Base-by-base conservation (phyloP, 2,797 vertebrate genomes). In the Schizopygopsis pylzovi region DNA sequence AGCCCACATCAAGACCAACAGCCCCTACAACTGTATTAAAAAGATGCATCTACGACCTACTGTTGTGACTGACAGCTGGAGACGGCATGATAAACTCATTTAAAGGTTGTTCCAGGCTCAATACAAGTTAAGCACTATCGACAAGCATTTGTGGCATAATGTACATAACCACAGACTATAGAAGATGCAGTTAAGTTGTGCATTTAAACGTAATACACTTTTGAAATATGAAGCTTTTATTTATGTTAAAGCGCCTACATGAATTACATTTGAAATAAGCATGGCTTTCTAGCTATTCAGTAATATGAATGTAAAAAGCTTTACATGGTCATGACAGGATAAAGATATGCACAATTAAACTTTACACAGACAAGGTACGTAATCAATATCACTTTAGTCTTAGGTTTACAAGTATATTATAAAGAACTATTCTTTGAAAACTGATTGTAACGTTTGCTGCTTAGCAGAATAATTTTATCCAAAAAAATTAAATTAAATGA, bases 41-140 rank as follows among this genome's bases (percentile, higher is more conserved):
- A 45, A 33, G 33, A 33, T 33, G 59, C 59, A 75, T 75, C 22
- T 70, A 67, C 7, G 0, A 9, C n/a, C 47, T 59, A 73, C 25
- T 83, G 20, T 22, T 83, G 68, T 59, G 81, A 75, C 41, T 68
- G 59, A 56, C 45, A 56, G 47, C 12, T 33, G n/a, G n/a, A 77
- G 49, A 76, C 20, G 1, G 15, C 45, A 49, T 79, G 37, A 56
- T 25, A 28, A 70, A 52, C 73, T 28, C 1, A 59, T 71, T 59
- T 67, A 68, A 81, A 81, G 25, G 61, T 52, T 81, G 41, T 47
- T 81, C 15, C 25, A 81, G 45, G 45, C 43, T 79, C 59, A 79
- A 79, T 68, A 67, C 61, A 81, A 81, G 79, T 81, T 33, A 68
- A 81, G 45, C 28, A 33, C 28, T 68, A 67, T 81, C n/a, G 61